A percentile compares a stretch with the other conserved stretches of the same genome.
These are phyloP conservation scores for Rhagoletis zephyria DNA, from an alignment of 1,140 invertebrate genomes.

Conservation along the genomic window DNA sequence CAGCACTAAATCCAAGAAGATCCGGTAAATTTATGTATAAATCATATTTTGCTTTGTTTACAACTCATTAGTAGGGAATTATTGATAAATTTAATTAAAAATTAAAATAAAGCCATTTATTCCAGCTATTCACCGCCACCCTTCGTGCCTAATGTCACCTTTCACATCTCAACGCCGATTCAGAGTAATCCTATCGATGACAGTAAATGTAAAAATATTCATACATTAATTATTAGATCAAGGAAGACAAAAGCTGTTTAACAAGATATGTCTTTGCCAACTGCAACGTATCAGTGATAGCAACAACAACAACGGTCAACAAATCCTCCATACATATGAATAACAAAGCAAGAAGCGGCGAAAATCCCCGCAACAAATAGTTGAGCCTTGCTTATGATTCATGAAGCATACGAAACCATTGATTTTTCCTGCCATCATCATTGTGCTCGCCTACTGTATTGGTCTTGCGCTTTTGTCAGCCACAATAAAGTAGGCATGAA, in stretches of 20 bases:
- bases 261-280: neutral
- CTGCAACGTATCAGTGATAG: neutral
- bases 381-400: conserved; percentile 62
- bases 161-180: conserved; percentile 23
- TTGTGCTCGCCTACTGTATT: neutral
- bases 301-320: neutral
- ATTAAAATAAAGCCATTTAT: neutral
- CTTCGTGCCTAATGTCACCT: neutral
- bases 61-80: neutral
- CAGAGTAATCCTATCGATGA: conserved; percentile 23
- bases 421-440: conserved; percentile 61
- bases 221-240: conserved; percentile 70
- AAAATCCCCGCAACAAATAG: conserved; percentile 72
- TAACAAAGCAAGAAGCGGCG: conserved; percentile 69
- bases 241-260: conserved; percentile 55
- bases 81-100: conserved; percentile 45
- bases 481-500: neutral
- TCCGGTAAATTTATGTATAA: neutral
- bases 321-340: conserved; percentile 67
- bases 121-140: neutral
- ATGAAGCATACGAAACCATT: conserved; percentile 66
- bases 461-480: conserved; percentile 2
- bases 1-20: too few relatives aligned
- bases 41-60: conserved; percentile 3
- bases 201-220: conserved; percentile 45